Conservation (phyloP, 2,797 vertebrate species). For the Apodemus agrarius region DNA sequence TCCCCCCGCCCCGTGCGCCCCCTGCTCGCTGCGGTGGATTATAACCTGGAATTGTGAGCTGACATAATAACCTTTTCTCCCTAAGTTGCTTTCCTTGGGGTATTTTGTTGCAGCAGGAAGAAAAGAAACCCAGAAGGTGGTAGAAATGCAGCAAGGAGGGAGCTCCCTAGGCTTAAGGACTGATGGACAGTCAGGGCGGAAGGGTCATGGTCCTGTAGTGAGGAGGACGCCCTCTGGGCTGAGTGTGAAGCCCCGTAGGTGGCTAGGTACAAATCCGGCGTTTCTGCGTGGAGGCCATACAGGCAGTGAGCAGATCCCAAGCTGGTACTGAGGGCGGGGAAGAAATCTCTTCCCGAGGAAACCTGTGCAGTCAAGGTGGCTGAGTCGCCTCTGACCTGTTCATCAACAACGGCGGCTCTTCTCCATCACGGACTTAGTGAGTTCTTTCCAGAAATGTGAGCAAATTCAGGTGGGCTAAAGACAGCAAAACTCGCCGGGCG, state of each 20-base stretch:
- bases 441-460: not conserved
- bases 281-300: no score
- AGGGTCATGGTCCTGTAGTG: no score
- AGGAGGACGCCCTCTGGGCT: not conserved
- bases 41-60: not conserved
- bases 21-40: not conserved
- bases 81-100: not conserved
- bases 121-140: not conserved
- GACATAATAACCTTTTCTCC: not conserved
- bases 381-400: not conserved
- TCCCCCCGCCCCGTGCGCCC: no score
- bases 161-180: not conserved
- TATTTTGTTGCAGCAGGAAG: not conserved
- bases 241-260: not conserved
- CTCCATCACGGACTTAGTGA: not conserved
- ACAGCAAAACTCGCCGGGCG: no score
- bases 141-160: not conserved
- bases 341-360: not conserved
- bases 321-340: not conserved
- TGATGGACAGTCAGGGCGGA: accelerated
- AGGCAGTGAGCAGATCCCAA: not conserved
- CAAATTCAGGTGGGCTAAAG: not conserved
- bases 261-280: not conserved
- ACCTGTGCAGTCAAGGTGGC: no score
- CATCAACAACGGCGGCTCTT: not conserved